Percentiles rank a stretch among this genome's conserved stretches.
Conservation (phyloP, 2,888 invertebrate species). For the Polymixis lichenea region DNA sequence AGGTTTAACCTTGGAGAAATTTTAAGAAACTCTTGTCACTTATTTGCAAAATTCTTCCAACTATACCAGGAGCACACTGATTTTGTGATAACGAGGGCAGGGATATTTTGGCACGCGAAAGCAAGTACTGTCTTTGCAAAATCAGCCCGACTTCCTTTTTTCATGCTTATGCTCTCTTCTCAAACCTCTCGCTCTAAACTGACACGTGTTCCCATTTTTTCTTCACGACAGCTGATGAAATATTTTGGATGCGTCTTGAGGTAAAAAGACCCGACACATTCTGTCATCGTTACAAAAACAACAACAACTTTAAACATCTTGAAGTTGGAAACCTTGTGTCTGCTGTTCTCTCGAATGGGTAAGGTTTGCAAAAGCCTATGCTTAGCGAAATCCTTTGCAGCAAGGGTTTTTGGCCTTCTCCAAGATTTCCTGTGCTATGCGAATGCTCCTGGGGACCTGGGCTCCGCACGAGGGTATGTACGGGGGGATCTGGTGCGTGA, state of each 20-base stretch:
- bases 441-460: slow-evolving; percentile 78
- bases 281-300: background rate
- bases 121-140: background rate
- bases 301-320: background rate
- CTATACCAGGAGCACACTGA: background rate
- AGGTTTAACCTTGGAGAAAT: background rate
- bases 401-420: background rate
- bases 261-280: background rate
- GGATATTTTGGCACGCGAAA: background rate
- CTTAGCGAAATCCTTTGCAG: background rate
- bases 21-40: background rate
- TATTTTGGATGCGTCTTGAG: background rate
- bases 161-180: background rate
- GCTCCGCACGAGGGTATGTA: slow-evolving; percentile 70
- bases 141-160: background rate
- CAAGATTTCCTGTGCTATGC: slow-evolving; percentile 75
- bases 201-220: slow-evolving; percentile 3
- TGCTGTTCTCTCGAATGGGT: background rate
- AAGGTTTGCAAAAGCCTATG: background rate
- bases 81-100: too few relatives aligned
- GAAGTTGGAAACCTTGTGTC: too few relatives aligned
- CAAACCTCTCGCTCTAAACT: background rate
- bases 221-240: background rate
- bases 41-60: background rate
- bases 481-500: slow-evolving; percentile 80